Evolutionary conservation across 2,113 vertebrate genomes (phyloP).

Genomic region (Corvus cornix): DNA sequence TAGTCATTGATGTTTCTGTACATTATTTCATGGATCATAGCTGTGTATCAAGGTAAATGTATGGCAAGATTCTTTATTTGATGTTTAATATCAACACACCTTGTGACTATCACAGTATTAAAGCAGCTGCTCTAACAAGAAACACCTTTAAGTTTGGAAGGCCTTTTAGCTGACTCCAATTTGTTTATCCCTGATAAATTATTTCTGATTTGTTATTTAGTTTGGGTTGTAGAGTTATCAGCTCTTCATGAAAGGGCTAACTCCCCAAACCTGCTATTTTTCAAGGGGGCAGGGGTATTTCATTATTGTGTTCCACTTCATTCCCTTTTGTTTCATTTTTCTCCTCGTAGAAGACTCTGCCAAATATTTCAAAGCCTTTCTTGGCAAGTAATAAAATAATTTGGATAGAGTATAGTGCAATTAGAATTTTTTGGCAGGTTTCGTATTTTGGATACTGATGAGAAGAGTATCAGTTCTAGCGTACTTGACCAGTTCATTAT

Average conservation of each 20-base stretch:
- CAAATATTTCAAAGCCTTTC: constrained; percentile 68
- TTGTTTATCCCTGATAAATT: constrained; percentile 6
- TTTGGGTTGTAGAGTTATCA: constrained; percentile 39
- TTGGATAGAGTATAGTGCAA: constrained; percentile 58
- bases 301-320: constrained; percentile 30
- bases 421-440: constrained; percentile 69
- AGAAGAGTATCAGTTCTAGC: constrained; percentile 55
- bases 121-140: constrained; percentile 1
- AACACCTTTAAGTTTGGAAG: neutral
- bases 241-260: constrained; percentile 30
- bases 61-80: neutral
- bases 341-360: constrained; percentile 51
- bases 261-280: neutral
- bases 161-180: neutral
- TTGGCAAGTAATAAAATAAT: constrained; percentile 72
- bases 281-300: neutral
- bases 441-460: constrained; percentile 48
- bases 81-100: neutral
- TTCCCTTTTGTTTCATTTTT: constrained; percentile 66
- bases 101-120: neutral
- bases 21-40: neutral
- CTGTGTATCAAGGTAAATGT: neutral
- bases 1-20: neutral
- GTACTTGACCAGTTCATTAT: constrained; percentile 37
- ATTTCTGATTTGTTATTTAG: constrained; percentile 32